Percentiles rank a stretch among this genome's conserved stretches.
Conservation (phyloP, 2,797 vertebrate genomes). For the Mormyrops attenuatus region DNA sequence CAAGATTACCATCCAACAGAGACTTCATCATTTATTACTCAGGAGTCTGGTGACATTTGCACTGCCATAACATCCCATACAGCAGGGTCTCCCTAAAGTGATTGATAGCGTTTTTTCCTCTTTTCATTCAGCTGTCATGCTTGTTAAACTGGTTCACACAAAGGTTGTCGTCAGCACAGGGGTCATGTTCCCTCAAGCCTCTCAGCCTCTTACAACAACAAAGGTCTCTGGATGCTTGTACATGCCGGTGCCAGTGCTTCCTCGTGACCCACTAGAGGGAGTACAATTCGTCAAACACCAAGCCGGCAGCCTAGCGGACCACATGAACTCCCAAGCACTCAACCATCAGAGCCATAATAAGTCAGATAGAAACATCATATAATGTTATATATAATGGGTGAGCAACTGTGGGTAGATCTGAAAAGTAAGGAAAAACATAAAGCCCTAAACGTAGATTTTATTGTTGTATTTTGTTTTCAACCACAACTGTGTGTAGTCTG, state of each 20-base stretch:
- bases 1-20: neutral
- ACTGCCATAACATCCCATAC: neutral
- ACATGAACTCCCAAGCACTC: neutral
- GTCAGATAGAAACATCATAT: neutral
- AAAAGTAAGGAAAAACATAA: neutral
- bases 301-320: neutral
- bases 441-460: neutral
- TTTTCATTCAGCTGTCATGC: neutral
- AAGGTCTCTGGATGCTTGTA: neutral
- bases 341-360: neutral
- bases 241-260: neutral
- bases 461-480: neutral
- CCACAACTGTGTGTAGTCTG: neutral
- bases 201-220: neutral
- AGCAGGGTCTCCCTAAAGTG: neutral
- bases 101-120: no score
- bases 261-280: neutral
- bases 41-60: neutral
- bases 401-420: neutral
- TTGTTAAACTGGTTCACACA: neutral
- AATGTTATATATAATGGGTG: neutral
- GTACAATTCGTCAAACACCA: neutral
- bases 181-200: neutral
- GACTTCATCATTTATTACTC: neutral
- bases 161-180: neutral